phyloP scores from a whole-genome alignment of 2,113 vertebrate species.

The Galemys pyrenaicus region DNA sequence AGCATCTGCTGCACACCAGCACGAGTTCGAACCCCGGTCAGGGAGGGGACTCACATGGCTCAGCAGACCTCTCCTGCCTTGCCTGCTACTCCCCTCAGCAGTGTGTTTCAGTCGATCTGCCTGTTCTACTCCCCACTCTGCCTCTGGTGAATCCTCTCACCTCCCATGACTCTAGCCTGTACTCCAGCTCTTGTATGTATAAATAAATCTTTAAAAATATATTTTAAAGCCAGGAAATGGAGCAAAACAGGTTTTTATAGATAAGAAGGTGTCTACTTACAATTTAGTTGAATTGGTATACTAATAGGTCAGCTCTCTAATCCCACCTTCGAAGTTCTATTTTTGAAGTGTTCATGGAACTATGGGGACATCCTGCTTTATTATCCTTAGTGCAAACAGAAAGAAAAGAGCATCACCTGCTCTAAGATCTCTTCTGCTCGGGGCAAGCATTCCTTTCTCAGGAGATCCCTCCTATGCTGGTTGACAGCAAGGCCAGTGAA shows the following conservation, averaged over 20 bases:
- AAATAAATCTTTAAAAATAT: background rate
- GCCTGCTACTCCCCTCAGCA: no score
- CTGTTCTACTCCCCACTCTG: no score
- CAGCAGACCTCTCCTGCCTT: no score
- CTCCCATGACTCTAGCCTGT: no score
- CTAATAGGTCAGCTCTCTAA: background rate
- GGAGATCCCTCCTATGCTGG: constrained; percentile 26
- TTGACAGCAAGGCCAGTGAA: background rate
- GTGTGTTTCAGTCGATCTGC: no score
- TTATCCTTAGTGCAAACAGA: background rate
- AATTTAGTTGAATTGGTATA: background rate
- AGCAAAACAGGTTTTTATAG: background rate
- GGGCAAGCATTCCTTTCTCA: background rate
- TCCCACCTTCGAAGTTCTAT: background rate
- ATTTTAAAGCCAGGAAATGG: background rate
- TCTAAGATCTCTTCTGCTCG: background rate
- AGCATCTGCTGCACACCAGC: no score
- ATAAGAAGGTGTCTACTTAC: background rate
- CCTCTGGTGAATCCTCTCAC: no score
- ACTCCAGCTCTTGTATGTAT: no score
- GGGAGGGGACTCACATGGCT: no score
- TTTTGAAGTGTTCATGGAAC: constrained; percentile 12
- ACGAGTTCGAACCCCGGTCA: no score
- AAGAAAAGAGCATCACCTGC: background rate
- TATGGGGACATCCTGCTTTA: background rate